These are phyloP conservation scores for Diadegma fenestrale DNA, from an alignment of 2,888 invertebrate species.

Conservation along the genomic window DNA sequence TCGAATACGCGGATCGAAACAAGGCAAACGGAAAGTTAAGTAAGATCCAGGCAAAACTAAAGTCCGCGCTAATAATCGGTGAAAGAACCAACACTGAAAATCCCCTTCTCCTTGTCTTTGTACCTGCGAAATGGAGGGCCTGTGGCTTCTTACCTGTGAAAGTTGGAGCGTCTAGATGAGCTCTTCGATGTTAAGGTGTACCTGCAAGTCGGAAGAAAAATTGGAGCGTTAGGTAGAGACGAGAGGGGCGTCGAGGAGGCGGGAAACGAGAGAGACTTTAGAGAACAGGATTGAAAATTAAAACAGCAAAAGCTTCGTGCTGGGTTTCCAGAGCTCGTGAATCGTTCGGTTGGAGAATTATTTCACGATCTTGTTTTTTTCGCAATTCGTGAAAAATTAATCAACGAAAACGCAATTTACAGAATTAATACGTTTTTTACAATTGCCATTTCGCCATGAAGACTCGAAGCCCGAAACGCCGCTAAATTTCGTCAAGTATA, in stretches of 20 bases:
- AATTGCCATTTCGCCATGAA: background rate
- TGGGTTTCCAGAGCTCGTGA: conserved; percentile 7
- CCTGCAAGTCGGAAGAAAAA: conserved; percentile 53
- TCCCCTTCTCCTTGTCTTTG: conserved; percentile 29
- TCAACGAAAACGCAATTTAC: background rate
- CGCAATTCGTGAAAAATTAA: background rate
- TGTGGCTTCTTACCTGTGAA: conserved; percentile 30
- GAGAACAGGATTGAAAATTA: conserved; percentile 62
- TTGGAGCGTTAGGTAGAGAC: conserved; percentile 31
- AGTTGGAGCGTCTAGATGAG: background rate
- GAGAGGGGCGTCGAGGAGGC: conserved; percentile 45
- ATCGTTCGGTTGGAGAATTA: conserved; percentile 31
- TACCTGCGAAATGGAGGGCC: conserved; percentile 64
- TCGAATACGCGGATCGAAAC: background rate
- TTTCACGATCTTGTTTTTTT: conserved; percentile 14
- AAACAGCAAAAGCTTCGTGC: conserved; percentile 51
- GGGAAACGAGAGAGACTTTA: conserved; percentile 55
- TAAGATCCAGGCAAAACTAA: conserved; percentile 36
- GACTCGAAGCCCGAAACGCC: background rate
- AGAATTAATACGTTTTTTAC: background rate
- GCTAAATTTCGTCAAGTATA: background rate
- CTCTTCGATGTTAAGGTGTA: conserved; percentile 8
- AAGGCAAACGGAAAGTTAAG: conserved; percentile 14
- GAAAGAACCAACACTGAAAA: conserved; percentile 25
- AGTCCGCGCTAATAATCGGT: conserved; percentile 42